phyloP scores from a whole-genome alignment of 1,140 invertebrate species.

The Drosophila lini region DNA sequence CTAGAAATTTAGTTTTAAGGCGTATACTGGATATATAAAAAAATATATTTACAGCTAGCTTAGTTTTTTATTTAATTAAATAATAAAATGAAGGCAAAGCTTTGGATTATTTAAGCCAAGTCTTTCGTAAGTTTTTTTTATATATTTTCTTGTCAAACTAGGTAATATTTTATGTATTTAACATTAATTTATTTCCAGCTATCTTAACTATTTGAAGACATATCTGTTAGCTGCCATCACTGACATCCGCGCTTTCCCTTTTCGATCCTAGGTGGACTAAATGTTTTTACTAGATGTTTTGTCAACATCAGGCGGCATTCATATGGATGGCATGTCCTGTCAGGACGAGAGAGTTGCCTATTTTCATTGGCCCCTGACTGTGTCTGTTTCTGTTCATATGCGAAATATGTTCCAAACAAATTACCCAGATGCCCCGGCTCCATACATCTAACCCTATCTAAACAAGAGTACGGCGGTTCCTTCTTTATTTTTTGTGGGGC shows the following conservation, averaged over 20 bases:
- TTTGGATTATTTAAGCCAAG: too few species aligned
- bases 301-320: constrained; percentile 57
- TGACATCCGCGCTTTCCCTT: constrained; percentile 3
- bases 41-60: too few species aligned
- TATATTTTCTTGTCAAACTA: too few species aligned
- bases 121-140: too few species aligned
- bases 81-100: background rate
- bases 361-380: constrained; percentile 14
- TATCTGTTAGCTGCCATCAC: background rate
- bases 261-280: constrained; percentile 29
- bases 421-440: constrained; percentile 10
- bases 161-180: background rate
- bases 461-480: constrained; percentile 14
- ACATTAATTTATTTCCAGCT: background rate
- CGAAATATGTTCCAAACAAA: constrained; percentile 51
- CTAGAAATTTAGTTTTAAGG: too few species aligned
- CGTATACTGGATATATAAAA: too few species aligned
- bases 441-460: constrained; percentile 43
- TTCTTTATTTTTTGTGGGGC: constrained; percentile 14
- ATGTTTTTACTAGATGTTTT: constrained; percentile 70
- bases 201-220: background rate
- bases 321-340: constrained; percentile 19
- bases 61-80: too few species aligned
- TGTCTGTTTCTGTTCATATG: constrained; percentile 35
- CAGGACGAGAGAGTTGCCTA: constrained; percentile 20